Conservation (phyloP, 2,113 vertebrate genomes). For the Eupsittula cactorum region DNA sequence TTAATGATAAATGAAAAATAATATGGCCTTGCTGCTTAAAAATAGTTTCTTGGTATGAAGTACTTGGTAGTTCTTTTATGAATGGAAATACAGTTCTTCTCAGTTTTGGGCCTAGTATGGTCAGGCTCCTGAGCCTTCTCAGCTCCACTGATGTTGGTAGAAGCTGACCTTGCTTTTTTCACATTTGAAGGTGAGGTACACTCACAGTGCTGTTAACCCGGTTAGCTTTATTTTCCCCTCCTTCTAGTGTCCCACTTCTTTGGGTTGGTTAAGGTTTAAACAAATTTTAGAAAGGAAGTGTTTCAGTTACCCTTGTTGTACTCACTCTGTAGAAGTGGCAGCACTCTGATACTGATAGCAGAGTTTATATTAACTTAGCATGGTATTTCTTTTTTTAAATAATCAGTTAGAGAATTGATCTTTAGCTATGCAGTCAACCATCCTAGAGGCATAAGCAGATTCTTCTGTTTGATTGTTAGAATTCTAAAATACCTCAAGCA, state of each 20-base stretch:
- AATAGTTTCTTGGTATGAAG: background rate
- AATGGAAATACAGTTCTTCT: background rate
- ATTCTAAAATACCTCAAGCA: constrained; percentile 65
- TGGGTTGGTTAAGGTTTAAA: background rate
- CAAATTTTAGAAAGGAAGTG: background rate
- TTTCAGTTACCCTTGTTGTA: background rate
- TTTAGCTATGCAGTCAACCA: constrained; percentile 37
- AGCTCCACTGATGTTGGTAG: background rate
- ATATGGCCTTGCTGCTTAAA: background rate
- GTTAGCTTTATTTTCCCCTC: background rate
- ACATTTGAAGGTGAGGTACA: background rate
- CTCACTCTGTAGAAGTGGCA: background rate
- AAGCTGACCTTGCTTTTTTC: background rate
- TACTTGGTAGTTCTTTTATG: background rate
- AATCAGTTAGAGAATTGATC: background rate
- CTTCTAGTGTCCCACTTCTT: background rate
- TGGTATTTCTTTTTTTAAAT: background rate
- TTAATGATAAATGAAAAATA: background rate
- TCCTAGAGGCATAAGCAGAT: constrained; percentile 23
- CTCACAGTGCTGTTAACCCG: background rate
- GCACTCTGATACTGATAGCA: background rate
- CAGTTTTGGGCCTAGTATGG: background rate
- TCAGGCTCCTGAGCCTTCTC: background rate
- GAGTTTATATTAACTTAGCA: background rate
- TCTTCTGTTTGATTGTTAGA: background rate